Conservation (phyloP, 2,797 vertebrate genomes). For the Chaetophractus vellerosus region DNA sequence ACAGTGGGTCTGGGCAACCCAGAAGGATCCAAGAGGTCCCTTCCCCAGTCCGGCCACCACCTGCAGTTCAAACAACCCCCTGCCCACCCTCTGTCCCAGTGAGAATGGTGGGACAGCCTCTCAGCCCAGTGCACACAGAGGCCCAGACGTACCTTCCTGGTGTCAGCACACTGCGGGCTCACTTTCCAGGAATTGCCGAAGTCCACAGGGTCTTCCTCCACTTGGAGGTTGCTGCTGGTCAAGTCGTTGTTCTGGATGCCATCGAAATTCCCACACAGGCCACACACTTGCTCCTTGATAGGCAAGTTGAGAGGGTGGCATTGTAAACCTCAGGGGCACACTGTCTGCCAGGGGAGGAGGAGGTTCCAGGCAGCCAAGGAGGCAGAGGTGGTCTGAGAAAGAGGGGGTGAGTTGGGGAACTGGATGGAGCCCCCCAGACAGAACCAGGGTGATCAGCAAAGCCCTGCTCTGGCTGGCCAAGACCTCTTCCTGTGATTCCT, state of each 20-base stretch:
- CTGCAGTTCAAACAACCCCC: background rate
- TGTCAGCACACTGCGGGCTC: slow-evolving; percentile 94
- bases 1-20: background rate
- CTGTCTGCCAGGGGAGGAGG: background rate
- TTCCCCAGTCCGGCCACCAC: background rate
- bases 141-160: slow-evolving; percentile 91
- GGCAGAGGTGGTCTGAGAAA: background rate
- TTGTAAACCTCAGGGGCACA: background rate
- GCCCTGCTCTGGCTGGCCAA: background rate
- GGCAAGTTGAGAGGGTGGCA: background rate
- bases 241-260: slow-evolving; percentile 97
- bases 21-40: background rate
- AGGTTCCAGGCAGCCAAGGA: background rate
- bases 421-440: background rate
- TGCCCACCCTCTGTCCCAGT: rapidly evolving
- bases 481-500: background rate
- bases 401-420: rapidly evolving
- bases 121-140: rapidly evolving
- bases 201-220: slow-evolving; percentile 95
- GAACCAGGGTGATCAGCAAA: background rate
- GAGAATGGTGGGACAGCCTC: background rate
- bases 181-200: slow-evolving; percentile 99
- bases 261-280: slow-evolving; percentile 98
- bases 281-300: slow-evolving; percentile 94
- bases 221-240: slow-evolving; percentile 95